Evolutionary conservation across 2,113 vertebrate species (phyloP).

Genomic region (Nipponia nippon): DNA sequence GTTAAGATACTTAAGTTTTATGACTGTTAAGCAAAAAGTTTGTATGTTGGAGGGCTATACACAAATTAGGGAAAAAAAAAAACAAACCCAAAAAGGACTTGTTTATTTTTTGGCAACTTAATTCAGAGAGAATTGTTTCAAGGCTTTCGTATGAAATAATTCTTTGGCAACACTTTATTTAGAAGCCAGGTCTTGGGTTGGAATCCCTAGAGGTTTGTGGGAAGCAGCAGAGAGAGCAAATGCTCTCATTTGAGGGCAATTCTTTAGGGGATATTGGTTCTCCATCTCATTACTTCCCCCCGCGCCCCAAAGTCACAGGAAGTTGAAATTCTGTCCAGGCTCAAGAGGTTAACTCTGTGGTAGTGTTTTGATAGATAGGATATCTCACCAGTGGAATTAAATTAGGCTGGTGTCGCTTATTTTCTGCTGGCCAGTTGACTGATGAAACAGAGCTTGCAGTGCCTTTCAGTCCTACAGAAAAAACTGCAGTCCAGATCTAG

Average conservation of each 20-base stretch:
- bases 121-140: not conserved
- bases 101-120: constrained; percentile 4
- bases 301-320: not conserved
- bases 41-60: not conserved
- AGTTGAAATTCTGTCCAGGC: not conserved
- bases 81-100: not conserved
- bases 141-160: constrained; percentile 11
- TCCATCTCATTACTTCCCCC: not conserved
- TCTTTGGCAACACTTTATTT: not conserved
- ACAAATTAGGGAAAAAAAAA: too few species aligned
- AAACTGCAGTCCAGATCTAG: not conserved
- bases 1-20: not conserved
- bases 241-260: not conserved
- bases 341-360: not conserved
- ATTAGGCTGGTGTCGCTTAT: not conserved
- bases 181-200: not conserved
- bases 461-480: not conserved
- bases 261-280: not conserved
- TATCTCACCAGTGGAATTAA: not conserved
- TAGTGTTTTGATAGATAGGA: not conserved
- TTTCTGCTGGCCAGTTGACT: not conserved
- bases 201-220: not conserved
- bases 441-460: not conserved
- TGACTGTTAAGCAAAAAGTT: not conserved
- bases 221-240: not conserved